A percentile compares a stretch with the other conserved stretches of the same genome.
Conservation (phyloP, 2,797 vertebrate genomes). For the Thamnophis elegans region DNA sequence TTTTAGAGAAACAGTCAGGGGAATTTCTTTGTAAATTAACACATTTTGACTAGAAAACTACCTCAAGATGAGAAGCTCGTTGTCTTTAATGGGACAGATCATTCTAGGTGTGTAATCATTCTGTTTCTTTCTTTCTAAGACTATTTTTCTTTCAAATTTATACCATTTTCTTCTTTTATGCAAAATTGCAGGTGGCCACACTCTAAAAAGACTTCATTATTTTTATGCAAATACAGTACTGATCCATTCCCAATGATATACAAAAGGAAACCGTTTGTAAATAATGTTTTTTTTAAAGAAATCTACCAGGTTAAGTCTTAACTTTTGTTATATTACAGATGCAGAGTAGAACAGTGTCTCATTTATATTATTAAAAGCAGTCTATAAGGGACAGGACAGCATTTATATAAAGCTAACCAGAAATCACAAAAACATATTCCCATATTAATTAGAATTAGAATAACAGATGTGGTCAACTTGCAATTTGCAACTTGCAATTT, state of each 20-base stretch:
- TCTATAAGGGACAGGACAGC: background rate
- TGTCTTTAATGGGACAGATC: background rate
- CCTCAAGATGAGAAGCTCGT: background rate
- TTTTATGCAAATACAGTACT: conserved; percentile 16
- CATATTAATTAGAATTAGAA: conserved; percentile 1
- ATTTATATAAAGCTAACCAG: background rate
- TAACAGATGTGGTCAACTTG: background rate
- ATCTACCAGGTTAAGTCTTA: background rate
- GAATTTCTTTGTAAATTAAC: background rate
- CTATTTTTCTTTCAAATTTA: conserved; percentile 9
- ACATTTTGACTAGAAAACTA: conserved; percentile 7
- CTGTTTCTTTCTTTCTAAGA: background rate
- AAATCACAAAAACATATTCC: background rate
- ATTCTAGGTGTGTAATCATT: background rate
- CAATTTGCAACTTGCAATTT: background rate
- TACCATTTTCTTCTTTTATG: background rate
- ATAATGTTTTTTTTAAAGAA: background rate
- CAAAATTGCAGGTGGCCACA: background rate
- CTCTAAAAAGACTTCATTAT: conserved; percentile 6
- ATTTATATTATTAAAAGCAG: background rate
- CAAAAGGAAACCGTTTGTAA: background rate
- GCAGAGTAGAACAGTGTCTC: background rate
- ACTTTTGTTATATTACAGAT: background rate
- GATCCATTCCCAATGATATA: background rate
- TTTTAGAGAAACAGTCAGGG: background rate